Conservation (phyloP, 2,888 invertebrate genomes). For the Melinaea marsaeus region DNA sequence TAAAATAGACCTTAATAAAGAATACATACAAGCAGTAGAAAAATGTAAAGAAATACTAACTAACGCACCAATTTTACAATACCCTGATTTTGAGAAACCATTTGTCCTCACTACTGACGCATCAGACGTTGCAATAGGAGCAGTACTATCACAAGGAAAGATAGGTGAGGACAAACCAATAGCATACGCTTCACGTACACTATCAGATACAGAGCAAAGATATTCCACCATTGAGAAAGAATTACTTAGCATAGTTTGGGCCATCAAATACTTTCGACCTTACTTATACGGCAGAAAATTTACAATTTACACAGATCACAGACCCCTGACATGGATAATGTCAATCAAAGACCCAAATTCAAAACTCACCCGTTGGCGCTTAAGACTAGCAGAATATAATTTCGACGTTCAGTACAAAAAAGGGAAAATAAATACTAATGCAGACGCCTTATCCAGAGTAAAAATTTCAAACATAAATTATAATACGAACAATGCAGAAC, state of each 20-base stretch:
- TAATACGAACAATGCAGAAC: slow-evolving; percentile 18
- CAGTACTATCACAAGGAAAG: slow-evolving; percentile 24
- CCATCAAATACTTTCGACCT: slow-evolving; percentile 14
- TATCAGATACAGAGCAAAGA: slow-evolving; percentile 27
- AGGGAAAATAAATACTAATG: slow-evolving; percentile 28
- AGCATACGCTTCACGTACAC: slow-evolving; percentile 31
- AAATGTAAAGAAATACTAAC: slow-evolving; percentile 27
- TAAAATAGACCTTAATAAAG: slow-evolving; percentile 16
- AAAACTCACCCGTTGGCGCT: slow-evolving; percentile 32
- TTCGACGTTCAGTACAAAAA: slow-evolving; percentile 30
- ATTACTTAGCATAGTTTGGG: slow-evolving; percentile 25
- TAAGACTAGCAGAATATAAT: slow-evolving; percentile 34
- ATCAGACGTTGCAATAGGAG: slow-evolving; percentile 23
- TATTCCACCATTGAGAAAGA: slow-evolving; percentile 21
- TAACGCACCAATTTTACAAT: slow-evolving; percentile 21
- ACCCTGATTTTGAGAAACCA: slow-evolving; percentile 16
- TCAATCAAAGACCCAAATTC: slow-evolving; percentile 31
- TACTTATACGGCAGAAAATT: slow-evolving; percentile 32
- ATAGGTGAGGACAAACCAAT: slow-evolving; percentile 28
- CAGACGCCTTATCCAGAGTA: slow-evolving; percentile 31
- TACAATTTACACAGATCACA: slow-evolving; percentile 29
- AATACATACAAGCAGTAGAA: slow-evolving; percentile 29
- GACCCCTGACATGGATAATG: slow-evolving; percentile 27
- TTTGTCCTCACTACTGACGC: slow-evolving; percentile 25
- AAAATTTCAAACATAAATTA: slow-evolving; percentile 10